Conservation (phyloP, 2,113 vertebrate genomes). For the Hystrix brachyura region DNA sequence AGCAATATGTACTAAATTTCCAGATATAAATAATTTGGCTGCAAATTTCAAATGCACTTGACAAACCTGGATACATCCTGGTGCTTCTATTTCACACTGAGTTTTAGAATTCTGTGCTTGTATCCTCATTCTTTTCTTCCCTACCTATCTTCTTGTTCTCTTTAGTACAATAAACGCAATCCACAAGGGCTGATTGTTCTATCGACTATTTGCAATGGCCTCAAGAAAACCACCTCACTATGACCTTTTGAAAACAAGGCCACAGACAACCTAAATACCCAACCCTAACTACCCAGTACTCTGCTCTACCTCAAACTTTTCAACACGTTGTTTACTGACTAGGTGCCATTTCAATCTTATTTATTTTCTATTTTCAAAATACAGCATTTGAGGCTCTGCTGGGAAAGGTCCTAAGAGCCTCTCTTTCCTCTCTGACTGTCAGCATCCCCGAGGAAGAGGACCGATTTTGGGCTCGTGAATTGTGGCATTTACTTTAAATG, state of each 20-base stretch:
- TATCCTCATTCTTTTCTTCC: not conserved
- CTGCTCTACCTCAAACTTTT: not conserved
- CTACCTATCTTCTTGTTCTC: not conserved
- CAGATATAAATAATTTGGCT: slow-evolving; percentile 26
- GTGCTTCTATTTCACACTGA: not conserved
- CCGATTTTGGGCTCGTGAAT: slow-evolving; percentile 55
- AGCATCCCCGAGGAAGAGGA: slow-evolving; percentile 34
- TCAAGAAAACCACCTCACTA: not conserved
- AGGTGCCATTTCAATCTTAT: slow-evolving; percentile 65
- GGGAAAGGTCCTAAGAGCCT: slow-evolving; percentile 47
- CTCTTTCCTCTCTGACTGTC: not conserved
- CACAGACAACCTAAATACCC: not conserved
- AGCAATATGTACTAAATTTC: slow-evolving; percentile 19
- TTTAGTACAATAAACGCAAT: not conserved
- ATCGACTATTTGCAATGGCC: slow-evolving; percentile 1
- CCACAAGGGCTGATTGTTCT: not conserved
- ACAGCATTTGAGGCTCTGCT: slow-evolving; percentile 57
- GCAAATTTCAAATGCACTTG: slow-evolving; percentile 56
- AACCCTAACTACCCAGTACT: not conserved
- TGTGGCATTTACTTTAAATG: slow-evolving; percentile 58
- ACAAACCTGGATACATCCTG: not conserved
- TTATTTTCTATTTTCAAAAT: slow-evolving; percentile 75
- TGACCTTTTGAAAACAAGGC: slow-evolving; percentile 48
- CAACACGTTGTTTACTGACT: not conserved
- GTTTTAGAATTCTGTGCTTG: not conserved